phyloP scores from a whole-genome alignment of 2,113 vertebrate species.

The Strigops habroptila region DNA sequence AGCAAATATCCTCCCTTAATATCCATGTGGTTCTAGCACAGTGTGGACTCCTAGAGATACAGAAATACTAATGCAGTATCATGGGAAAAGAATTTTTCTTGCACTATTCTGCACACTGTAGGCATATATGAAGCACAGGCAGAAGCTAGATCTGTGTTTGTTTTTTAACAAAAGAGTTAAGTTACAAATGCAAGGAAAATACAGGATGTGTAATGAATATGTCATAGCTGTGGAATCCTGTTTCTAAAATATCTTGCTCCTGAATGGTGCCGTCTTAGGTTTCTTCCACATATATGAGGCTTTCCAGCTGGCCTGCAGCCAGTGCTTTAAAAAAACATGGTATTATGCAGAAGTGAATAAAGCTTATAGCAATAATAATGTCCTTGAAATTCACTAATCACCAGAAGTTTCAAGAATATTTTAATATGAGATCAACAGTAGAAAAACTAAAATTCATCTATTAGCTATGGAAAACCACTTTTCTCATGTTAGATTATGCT shows the following conservation, averaged over 20 bases:
- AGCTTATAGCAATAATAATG: not conserved
- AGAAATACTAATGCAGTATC: not conserved
- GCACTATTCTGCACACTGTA: not conserved
- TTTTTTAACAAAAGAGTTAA: slow-evolving; percentile 47
- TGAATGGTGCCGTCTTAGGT: slow-evolving; percentile 50
- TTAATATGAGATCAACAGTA: not conserved
- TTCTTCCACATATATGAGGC: slow-evolving; percentile 24
- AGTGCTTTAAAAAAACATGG: slow-evolving; percentile 41
- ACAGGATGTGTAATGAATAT: slow-evolving; percentile 50
- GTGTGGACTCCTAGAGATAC: not conserved
- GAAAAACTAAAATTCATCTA: not conserved
- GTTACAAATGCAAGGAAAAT: slow-evolving; percentile 41
- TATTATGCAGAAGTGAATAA: slow-evolving; percentile 48
- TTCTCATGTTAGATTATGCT: not conserved
- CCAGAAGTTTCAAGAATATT: not conserved
- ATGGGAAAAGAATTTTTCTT: not conserved
- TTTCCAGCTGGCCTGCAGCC: slow-evolving; percentile 59
- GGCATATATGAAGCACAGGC: not conserved
- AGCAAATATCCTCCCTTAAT: not conserved
- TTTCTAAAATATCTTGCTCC: slow-evolving; percentile 51
- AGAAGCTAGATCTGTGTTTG: not conserved
- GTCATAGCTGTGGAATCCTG: slow-evolving; percentile 58
- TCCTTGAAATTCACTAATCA: slow-evolving; percentile 17
- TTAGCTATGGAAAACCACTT: not conserved
- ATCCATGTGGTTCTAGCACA: not conserved